Conservation (phyloP, 2,797 vertebrate species). For the Delichon dasypus region DNA sequence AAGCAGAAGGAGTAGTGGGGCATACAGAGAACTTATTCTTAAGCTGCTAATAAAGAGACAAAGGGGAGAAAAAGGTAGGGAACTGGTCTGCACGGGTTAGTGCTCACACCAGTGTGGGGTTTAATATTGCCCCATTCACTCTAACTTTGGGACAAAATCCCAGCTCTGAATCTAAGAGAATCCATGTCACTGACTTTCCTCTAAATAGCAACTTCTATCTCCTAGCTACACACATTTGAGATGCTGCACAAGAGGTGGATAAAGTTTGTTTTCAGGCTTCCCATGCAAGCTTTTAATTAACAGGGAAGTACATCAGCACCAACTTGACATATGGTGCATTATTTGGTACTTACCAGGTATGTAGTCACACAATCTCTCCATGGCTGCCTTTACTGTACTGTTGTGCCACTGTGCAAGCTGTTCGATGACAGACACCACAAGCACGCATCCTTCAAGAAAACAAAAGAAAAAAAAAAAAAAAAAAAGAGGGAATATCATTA, state of each 20-base stretch:
- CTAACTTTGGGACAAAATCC: not conserved
- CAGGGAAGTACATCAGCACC: not conserved
- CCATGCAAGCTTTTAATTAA: not conserved
- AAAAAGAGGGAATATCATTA: not conserved
- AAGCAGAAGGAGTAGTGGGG: not conserved
- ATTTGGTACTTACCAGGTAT: slow-evolving; percentile 73
- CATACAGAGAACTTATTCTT: not conserved
- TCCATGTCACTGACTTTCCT: not conserved
- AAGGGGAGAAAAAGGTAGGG: not conserved
- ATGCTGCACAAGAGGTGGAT: not conserved
- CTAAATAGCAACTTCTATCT: not conserved
- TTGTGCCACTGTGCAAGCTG: slow-evolving; percentile 80
- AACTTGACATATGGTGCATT: not conserved
- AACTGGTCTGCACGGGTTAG: not conserved
- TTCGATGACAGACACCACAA: slow-evolving; percentile 72
- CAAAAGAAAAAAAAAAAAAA: not conserved
- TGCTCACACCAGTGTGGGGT: not conserved
- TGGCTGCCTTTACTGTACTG: slow-evolving; percentile 52
- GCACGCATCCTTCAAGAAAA: slow-evolving; percentile 72
- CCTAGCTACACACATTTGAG: not conserved
- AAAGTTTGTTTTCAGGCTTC: not conserved
- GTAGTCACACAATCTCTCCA: slow-evolving; percentile 76
- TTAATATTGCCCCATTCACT: not conserved
- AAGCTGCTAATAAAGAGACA: not conserved
- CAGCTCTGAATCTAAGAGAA: not conserved